phyloP scores from a whole-genome alignment of 2,113 vertebrate genomes.

The Triplophysa tibetana region DNA sequence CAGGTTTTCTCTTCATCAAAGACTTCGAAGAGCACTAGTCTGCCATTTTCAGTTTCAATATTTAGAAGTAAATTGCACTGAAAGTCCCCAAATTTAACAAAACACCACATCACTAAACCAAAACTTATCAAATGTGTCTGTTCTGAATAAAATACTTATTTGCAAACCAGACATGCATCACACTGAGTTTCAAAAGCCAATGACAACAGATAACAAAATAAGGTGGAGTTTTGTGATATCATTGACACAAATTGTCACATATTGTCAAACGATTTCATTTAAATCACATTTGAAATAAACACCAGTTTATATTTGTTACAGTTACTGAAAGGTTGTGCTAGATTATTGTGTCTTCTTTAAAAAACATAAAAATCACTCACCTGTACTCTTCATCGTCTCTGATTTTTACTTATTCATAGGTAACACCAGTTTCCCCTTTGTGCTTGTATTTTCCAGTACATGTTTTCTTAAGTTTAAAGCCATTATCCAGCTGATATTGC shows the following conservation, averaged over 20 bases:
- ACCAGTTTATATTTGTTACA: background rate
- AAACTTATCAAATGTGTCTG: background rate
- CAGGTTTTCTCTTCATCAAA: too few relatives aligned
- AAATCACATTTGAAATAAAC: background rate
- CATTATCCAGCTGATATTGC: background rate
- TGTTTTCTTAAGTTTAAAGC: background rate
- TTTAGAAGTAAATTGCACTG: background rate
- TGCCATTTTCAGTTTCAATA: background rate
- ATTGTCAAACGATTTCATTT: too few relatives aligned
- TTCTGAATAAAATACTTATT: background rate
- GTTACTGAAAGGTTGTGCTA: background rate
- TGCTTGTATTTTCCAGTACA: background rate
- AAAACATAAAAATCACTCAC: background rate
- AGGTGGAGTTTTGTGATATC: too few relatives aligned
- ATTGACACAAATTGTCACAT: too few relatives aligned
- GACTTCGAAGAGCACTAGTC: background rate
- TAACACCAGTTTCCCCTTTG: background rate
- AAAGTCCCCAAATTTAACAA: background rate
- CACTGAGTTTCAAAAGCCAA: too few relatives aligned
- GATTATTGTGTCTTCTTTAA: background rate
- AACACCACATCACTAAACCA: too few relatives aligned
- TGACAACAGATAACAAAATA: too few relatives aligned
- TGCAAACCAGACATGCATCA: too few relatives aligned
- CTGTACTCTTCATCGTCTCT: background rate
- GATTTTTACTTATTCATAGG: background rate